Evolutionary conservation across 2,888 invertebrate genomes (phyloP).

Genomic region (Atethmia centrago): DNA sequence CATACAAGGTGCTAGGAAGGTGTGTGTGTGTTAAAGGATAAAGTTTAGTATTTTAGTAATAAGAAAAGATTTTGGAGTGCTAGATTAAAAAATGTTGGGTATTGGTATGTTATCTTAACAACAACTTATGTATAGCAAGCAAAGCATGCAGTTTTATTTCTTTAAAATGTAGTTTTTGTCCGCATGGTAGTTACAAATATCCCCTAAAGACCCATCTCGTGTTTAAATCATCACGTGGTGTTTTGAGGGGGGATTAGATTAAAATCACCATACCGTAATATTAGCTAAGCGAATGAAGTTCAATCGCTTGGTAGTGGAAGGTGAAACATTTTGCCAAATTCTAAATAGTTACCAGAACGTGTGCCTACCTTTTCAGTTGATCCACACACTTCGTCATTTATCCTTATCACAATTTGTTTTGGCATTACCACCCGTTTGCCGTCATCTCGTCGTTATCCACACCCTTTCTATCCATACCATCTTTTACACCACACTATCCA

Average conservation of each 20-base stretch:
- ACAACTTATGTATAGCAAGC: background rate
- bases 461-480: too few relatives aligned
- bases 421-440: too few relatives aligned
- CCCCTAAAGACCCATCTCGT: conserved; percentile 80
- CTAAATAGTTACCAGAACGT: background rate
- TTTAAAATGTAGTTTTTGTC: background rate
- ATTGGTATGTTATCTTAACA: background rate
- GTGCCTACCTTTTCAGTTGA: too few relatives aligned
- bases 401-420: background rate
- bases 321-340: conserved; percentile 27
- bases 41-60: background rate
- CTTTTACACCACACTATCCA: background rate
- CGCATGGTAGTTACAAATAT: conserved; percentile 53
- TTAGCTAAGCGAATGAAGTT: conserved; percentile 33
- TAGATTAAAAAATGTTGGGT: background rate
- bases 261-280: conserved; percentile 39
- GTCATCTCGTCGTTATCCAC: too few relatives aligned
- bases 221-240: conserved; percentile 72
- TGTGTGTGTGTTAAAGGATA: background rate
- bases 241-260: conserved; percentile 85
- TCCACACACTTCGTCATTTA: background rate
- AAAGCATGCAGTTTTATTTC: background rate
- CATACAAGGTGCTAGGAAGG: conserved; percentile 1
- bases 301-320: conserved; percentile 27
- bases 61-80: background rate